Evolutionary conservation across 2,113 vertebrate species (phyloP), one percentile per base, ranked within the genome.

Genomic region (Rhinogobius similis): DNA sequence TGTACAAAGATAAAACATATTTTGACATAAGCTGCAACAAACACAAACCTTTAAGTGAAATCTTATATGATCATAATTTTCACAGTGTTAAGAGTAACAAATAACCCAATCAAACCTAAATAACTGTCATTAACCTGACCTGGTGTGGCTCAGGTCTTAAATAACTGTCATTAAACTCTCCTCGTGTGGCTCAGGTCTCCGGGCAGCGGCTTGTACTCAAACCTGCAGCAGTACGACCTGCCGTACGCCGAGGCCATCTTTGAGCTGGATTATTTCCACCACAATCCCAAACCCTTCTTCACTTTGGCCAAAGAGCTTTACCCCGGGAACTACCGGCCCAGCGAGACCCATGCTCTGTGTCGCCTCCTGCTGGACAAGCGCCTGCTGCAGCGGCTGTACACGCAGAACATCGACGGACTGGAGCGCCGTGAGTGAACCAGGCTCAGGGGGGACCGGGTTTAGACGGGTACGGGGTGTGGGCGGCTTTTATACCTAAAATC

Each of bases 181-280:
- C 8, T n/a, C n/a, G n/a, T n/a, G n/a, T n/a, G n/a, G n/a, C 39
- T 0, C 93, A 99, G 97, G 87, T 96, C 97, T 26, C 95, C 96
- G 0, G 94, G 94, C 61, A 97, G 94, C 0, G 97, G 97, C 10
- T 90, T 97, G 32, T 99, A 98, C 70, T 95, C 93, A 82, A 96
- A 93, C 83, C 93, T 99, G 16, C 91, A 94, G 88, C 93, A 94
- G 86, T 96, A 97, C 0, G 0, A 95, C 76, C 89, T 99, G 56
- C 97, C 97, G 0, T 98, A 98, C n/a, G 95, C 97, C 0, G 96
- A 98, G 84, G 97, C 96, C 80, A 95, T 99, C 80, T 99, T 99
- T 14, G 96, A 98, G 62, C 92, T 98, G 1, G 38, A n/a, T 4
- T 99, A 94, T 55, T 99, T 98, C 87, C 94, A 92, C 0, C 77